Evolutionary conservation across 2,113 vertebrate species (phyloP), one percentile per base, ranked within the genome.

Genomic region (Lampris megalopsis): DNA sequence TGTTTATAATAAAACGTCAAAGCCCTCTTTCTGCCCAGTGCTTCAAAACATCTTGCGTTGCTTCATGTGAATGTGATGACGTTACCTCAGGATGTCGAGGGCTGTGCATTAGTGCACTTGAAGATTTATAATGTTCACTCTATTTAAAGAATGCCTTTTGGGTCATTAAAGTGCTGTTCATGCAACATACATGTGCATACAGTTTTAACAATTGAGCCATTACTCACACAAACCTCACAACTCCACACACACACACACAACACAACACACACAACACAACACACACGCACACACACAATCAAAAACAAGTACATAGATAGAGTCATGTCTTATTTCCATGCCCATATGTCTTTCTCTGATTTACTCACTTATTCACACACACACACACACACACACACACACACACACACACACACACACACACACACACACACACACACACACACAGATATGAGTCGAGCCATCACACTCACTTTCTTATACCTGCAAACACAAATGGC

Each of bases 1-100:
- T 83, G 87, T 91, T 91, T 80, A 78, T 73, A 52, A 63, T 48
- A 37, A 45, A 67, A 54, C 54, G 71, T 92, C 83, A 93, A 92
- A 85, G 85, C 69, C 62, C 58, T 85, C 87, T 89, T 94, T 91
- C 81, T 92, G 66, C 79, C 71, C 53, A 24, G 38, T 45, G 64
- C 71, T 63, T 38, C 40, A 76, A 42, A 43, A 86, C 66, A 88
- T 89, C 85, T 88, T 47, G 60, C 70, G 75, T 64, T 68, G 71
- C 43, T 84, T 81, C 60, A 72, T 68, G 47, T 71, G 73, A 72
- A 72, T 64, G 66, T 63, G 67, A 45, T 69, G 68, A 81, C 58
- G 63, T 62, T 72, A 79, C 11, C 49, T 48, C 50, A 77, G 63
- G 52, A 41, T 67, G 66, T 43, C 66, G 65, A 52, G 67, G 69